Evolutionary conservation across 1,140 invertebrate species (phyloP), one percentile per base, ranked within the genome.

Genomic region (Neodiprion fabricii): DNA sequence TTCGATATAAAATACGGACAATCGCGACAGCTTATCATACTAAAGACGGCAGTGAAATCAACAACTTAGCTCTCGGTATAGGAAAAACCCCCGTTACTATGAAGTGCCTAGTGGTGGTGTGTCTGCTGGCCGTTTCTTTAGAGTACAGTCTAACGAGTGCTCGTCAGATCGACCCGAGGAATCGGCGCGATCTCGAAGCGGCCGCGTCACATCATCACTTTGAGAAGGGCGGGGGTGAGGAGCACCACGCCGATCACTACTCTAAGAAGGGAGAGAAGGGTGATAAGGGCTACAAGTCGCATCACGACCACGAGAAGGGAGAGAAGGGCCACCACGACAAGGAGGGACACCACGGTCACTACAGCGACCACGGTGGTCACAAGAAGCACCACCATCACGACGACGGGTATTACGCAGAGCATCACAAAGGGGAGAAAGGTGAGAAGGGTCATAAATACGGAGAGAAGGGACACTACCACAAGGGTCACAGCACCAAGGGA

Each of bases 331-430:
- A 93, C 61, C 92, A 93, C 81, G 89, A 91, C 78, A 93, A 93
- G 77, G 91, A 92, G 79, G 89, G 90, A 67, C 91, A 93, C 78
- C 89, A 89, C n/a, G 91, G 92, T 11, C 91, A 93, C 77, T 91
- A 91, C 81, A 87, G 89, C 65, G 92, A 93, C 75, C 89, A 93
- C 67, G 91, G 90, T 3, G 92, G 92, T 11, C 90, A 92, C 77
- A 92, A 93, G 80, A 93, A 93, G 81, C 90, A 91, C 67, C 91
- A 93, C 75, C 91, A 92, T 83, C 92, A 93, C 82, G 91, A 92
- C 70, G 90, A 92, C 70, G 92, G 92, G 12, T 91, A 94, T 82
- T 90, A 92, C 76, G 90, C 88, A 1, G 89, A 92, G 75, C 92
- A 91, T 40, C 91, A 92, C 77, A 88, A 92, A 75, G 91, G 91